Evolutionary conservation across 2,113 vertebrate species (phyloP).

Genomic region (Phyllostomus discolor): DNA sequence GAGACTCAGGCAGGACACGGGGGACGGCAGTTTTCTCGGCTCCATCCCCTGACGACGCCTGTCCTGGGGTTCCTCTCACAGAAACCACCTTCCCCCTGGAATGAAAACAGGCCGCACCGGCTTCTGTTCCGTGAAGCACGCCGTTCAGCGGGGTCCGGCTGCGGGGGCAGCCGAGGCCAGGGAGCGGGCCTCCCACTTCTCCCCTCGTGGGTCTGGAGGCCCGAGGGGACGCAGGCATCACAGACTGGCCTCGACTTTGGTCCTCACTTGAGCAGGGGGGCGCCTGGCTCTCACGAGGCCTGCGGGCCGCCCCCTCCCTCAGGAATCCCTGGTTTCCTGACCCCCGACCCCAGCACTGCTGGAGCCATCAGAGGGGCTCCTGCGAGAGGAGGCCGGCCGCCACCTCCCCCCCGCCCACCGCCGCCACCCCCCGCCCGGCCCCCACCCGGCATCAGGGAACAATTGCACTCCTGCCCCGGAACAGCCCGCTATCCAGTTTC

Average conservation of each 20-base stretch:
- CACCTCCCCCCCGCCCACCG: not conserved
- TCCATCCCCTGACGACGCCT: not conserved
- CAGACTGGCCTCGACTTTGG: not conserved
- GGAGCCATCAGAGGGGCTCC: not conserved
- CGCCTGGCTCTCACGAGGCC: not conserved
- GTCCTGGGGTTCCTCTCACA: not conserved
- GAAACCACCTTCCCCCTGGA: not conserved
- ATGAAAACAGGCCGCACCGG: not conserved
- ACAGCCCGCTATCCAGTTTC: not conserved
- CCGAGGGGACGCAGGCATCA: not conserved
- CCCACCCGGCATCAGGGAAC: not conserved
- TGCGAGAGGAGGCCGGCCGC: not conserved
- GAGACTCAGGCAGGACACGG: not conserved
- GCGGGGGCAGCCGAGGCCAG: not conserved
- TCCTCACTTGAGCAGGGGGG: too few relatives aligned
- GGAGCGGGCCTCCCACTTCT: not conserved
- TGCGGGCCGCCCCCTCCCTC: not conserved
- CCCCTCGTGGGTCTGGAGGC: not conserved
- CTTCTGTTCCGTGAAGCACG: fast-evolving
- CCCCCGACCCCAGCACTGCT: not conserved
- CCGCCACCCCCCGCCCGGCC: not conserved
- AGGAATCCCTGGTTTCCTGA: not conserved
- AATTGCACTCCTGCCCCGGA: not conserved
- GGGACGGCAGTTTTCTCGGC: not conserved
- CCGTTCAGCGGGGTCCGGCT: not conserved